Percentiles rank a stretch among this genome's conserved stretches.
phyloP scores from a whole-genome alignment of 2,797 vertebrate species.

The Cichlasoma orientale region DNA sequence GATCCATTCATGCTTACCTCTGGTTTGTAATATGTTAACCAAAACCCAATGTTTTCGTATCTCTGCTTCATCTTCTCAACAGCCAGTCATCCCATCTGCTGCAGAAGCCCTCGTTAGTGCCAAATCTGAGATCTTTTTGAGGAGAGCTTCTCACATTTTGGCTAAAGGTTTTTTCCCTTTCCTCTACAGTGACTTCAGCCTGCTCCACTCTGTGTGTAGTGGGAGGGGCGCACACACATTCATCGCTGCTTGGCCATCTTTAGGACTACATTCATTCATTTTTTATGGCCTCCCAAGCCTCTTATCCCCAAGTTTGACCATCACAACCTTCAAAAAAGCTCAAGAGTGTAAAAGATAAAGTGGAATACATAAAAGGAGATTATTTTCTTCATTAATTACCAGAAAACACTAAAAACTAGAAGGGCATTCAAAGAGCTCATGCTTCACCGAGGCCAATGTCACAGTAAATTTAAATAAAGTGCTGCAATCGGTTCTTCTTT shows the following conservation, averaged over 20 bases:
- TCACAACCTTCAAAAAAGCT: background rate
- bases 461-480: no score
- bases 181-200: background rate
- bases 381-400: background rate
- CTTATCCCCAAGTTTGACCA: background rate
- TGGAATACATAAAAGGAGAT: no score
- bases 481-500: no score
- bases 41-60: background rate
- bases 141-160: no score
- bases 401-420: background rate
- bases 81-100: no score
- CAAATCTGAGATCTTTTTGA: no score
- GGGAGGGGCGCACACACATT: background rate
- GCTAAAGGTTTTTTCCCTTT: background rate
- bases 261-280: background rate
- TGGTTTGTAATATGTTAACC: background rate
- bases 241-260: background rate
- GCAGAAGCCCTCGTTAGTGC: no score
- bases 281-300: background rate
- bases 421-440: background rate
- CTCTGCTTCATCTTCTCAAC: background rate
- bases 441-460: rapidly evolving
- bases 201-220: background rate
- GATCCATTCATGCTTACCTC: background rate
- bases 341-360: background rate